Base-by-base conservation (phyloP, 1,140 invertebrate genomes). In the Aphaenogaster rudis region DNA sequence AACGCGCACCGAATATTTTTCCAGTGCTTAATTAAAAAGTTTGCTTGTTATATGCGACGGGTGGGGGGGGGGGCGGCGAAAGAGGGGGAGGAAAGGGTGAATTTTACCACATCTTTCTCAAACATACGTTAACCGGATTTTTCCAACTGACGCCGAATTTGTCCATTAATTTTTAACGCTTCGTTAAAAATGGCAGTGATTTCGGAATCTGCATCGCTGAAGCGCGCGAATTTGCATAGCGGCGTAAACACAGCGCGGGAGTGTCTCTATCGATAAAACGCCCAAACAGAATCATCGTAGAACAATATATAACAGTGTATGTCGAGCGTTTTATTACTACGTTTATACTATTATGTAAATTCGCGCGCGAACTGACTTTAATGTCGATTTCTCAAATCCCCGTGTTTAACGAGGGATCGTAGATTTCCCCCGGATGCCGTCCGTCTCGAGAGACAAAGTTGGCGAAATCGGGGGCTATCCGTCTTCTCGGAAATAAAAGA, bases 1-100 rank as follows among this genome's bases (percentile, higher is more conserved):
- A 79, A 67, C n/a, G 13, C 28, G 57, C 50, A 11, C 59, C 15
- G 54, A 61, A 84, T 84, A 84, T 84, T 48, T 21, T 59, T 9
- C 54, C 17, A 69, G 21, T 15, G 67, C 54, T 84, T 84, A 84
- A 74, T 84, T 74, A 82, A 84, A 84, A 61, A 74, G 80, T 74
- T 74, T n/a, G 36, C 80, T 82, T 72, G 69, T 84, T 84, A 84
- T 42, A 54, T 28, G 33, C 13, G 28, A 15, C 0, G 42, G 6
- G 21, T 28, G 42, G 39, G 9, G 42, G 28, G 21, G 28, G 21
- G 8, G 9, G 8, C 42, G 36, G 57, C 11, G 39, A 11, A n/a
- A 4, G 15, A 8, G 17, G n/a, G 5, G 39, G 6, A n/a, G 8
- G 8, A 45, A 8, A 28, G 28, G 11, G 13, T 74, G 33, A 2